These are phyloP conservation scores for Torymus tubicola DNA, from an alignment of 2,888 invertebrate species.

Conservation along the genomic window DNA sequence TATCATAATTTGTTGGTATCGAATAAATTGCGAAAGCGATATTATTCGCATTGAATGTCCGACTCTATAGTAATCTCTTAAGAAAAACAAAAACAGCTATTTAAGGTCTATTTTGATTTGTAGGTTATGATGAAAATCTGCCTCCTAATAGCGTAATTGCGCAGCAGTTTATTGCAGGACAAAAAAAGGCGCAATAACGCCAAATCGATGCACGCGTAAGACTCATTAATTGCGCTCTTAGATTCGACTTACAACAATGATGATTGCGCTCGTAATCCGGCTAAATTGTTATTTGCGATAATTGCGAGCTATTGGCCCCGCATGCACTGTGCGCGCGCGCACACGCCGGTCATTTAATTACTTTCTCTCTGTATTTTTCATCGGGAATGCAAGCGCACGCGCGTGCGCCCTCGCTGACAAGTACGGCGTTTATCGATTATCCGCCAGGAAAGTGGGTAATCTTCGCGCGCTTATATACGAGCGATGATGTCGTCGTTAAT, in stretches of 20 bases:
- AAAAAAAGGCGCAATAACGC: slow-evolving; percentile 19
- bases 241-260: slow-evolving; percentile 22
- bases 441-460: slow-evolving; percentile 37
- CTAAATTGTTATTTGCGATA: slow-evolving; percentile 31
- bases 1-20: too few species aligned
- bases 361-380: slow-evolving; percentile 39
- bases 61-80: too few species aligned
- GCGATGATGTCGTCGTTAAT: slow-evolving; percentile 32
- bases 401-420: too few species aligned
- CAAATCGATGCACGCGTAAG: slow-evolving; percentile 7
- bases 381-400: background rate
- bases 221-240: slow-evolving; percentile 24
- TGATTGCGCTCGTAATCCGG: background rate
- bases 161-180: slow-evolving; percentile 9
- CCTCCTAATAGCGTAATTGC: slow-evolving; percentile 26
- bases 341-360: slow-evolving; percentile 26
- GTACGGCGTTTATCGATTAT: slow-evolving; percentile 35
- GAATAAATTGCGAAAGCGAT: too few species aligned
- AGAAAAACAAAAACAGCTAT: background rate
- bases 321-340: too few species aligned
- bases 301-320: slow-evolving; percentile 13
- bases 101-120: slow-evolving; percentile 1
- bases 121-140: slow-evolving; percentile 14
- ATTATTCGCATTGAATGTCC: too few species aligned
- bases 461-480: slow-evolving; percentile 13